Conservation (phyloP, 2,113 vertebrate genomes). For the Choloepus hoffmanni region DNA sequence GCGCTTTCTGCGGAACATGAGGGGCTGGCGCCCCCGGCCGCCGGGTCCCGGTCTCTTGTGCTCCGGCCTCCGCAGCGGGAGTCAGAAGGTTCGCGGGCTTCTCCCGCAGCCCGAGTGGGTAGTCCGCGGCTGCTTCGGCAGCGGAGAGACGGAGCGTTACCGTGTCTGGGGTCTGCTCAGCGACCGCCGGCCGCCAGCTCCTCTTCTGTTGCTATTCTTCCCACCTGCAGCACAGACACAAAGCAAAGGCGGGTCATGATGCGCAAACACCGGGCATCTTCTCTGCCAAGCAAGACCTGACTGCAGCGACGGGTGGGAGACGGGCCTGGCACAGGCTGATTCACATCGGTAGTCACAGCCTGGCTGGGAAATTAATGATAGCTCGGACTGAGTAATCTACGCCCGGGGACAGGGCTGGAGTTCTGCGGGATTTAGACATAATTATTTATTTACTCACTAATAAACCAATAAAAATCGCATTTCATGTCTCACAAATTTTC, state of each 20-base stretch:
- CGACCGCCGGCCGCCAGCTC: neutral
- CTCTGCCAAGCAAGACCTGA: neutral
- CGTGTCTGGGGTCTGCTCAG: constrained; percentile 5
- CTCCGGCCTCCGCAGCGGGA: neutral
- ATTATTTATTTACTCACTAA: neutral
- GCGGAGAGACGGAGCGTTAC: neutral
- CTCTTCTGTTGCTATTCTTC: neutral
- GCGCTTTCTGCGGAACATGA: constrained; percentile 81
- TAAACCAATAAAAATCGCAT: constrained; percentile 18
- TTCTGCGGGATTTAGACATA: neutral
- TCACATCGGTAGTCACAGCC: neutral
- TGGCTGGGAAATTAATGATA: neutral
- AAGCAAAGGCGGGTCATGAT: constrained; percentile 54
- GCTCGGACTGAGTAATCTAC: neutral
- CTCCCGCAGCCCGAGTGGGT: neutral
- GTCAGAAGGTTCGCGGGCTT: neutral
- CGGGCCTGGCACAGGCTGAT: neutral
- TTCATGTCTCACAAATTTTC: neutral
- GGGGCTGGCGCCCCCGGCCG: constrained; percentile 65
- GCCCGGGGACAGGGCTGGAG: neutral
- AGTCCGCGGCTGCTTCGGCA: neutral
- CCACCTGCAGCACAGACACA: constrained; percentile 76
- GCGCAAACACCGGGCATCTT: neutral
- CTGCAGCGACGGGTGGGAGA: neutral
- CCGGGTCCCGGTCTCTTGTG: constrained; percentile 57